Percentiles rank a stretch among this genome's conserved stretches.
phyloP scores from a whole-genome alignment of 2,113 vertebrate genomes.

The Micromys minutus region DNA sequence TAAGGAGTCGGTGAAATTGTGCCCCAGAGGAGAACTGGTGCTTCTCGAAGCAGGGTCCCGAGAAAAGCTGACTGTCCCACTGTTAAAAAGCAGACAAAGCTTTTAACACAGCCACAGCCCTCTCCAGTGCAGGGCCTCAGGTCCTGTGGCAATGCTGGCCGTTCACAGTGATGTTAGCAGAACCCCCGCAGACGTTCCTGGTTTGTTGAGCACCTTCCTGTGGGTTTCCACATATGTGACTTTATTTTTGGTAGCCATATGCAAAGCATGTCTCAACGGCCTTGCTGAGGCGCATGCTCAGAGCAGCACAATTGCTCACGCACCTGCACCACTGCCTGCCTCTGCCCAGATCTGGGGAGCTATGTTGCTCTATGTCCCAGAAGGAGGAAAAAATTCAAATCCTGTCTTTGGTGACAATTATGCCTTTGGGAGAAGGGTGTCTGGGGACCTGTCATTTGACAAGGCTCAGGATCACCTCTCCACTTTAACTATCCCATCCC shows the following conservation, averaged over 20 bases:
- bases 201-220: not conserved
- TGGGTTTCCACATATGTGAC: not conserved
- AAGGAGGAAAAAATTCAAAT: not conserved
- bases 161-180: not conserved
- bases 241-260: not conserved
- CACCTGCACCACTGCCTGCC: not conserved
- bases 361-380: not conserved
- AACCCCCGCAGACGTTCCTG: rapidly evolving
- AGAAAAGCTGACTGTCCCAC: not conserved
- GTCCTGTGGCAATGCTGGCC: not conserved
- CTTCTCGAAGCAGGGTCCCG: not conserved
- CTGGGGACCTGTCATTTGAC: not conserved
- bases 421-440: not conserved
- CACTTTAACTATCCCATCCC: not conserved
- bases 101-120: not conserved
- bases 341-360: not conserved
- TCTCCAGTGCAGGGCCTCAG: not conserved
- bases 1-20: not conserved
- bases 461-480: not conserved
- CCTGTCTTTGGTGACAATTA: not conserved
- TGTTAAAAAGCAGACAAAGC: not conserved
- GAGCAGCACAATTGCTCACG: not conserved
- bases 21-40: not conserved
- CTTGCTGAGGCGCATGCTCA: not conserved
- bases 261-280: not conserved